phyloP scores from a whole-genome alignment of 2,888 invertebrate species.

The Amphipyra tragopoginis region DNA sequence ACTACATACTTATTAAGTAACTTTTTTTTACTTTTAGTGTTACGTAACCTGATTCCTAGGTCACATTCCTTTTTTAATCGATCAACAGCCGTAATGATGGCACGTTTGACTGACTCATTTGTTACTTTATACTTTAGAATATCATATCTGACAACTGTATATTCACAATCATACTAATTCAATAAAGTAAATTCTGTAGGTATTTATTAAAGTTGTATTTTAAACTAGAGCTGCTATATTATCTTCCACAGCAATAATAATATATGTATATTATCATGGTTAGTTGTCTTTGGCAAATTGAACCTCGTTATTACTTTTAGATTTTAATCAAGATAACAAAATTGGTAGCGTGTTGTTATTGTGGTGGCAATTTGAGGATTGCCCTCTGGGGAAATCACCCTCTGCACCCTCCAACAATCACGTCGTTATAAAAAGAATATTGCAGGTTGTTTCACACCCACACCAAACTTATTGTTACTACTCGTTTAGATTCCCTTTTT shows the following conservation, averaged over 20 bases:
- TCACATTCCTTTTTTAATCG: not conserved
- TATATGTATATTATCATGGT: constrained; percentile 21
- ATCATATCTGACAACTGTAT: no score
- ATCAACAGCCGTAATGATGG: not conserved
- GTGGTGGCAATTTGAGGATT: constrained; percentile 71
- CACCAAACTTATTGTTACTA: constrained; percentile 14
- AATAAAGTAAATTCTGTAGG: no score
- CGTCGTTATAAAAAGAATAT: constrained; percentile 30
- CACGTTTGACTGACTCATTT: not conserved
- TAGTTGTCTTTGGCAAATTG: constrained; percentile 57
- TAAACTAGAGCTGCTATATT: constrained; percentile 12
- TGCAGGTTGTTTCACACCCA: constrained; percentile 32
- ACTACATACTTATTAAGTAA: no score
- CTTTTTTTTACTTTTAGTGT: not conserved
- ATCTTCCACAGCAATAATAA: constrained; percentile 18
- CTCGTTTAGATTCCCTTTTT: not conserved
- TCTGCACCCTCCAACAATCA: constrained; percentile 29
- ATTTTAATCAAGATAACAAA: constrained; percentile 80
- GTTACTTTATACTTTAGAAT: not conserved
- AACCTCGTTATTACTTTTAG: constrained; percentile 69
- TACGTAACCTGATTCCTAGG: not conserved
- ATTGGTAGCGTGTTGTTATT: constrained; percentile 55
- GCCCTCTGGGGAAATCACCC: constrained; percentile 76
- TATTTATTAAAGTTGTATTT: no score
- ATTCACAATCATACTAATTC: no score